These are phyloP conservation scores for Autographa gamma DNA, from an alignment of 2,888 invertebrate species.

Conservation along the genomic window DNA sequence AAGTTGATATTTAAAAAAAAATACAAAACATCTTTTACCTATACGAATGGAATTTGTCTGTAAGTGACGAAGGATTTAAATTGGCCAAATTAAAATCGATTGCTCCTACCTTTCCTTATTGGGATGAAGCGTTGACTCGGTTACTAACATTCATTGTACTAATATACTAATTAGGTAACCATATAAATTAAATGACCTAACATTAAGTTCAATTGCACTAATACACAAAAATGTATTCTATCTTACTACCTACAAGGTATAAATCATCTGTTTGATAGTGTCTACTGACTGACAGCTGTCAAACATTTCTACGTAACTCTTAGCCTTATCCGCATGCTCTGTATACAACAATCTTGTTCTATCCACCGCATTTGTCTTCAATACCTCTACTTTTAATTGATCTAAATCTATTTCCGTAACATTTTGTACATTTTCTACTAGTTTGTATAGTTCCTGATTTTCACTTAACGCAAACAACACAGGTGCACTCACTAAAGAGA, in stretches of 20 bases:
- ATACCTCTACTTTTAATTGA: constrained; percentile 77
- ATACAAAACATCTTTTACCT: no score
- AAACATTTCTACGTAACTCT: constrained; percentile 72
- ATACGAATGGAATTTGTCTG: no score
- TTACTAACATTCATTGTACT: no score
- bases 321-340: constrained; percentile 77
- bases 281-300: constrained; percentile 77
- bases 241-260: constrained; percentile 63
- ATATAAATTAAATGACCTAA: background rate
- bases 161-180: no score
- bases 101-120: no score
- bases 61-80: no score
- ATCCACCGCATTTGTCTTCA: constrained; percentile 79
- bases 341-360: constrained; percentile 73
- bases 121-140: no score
- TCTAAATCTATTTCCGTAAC: constrained; percentile 90
- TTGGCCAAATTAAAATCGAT: no score
- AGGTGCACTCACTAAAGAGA: constrained; percentile 94
- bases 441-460: constrained; percentile 90
- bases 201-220: background rate
- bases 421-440: constrained; percentile 87
- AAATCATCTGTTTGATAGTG: constrained; percentile 80
- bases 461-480: constrained; percentile 94
- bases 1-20: no score
- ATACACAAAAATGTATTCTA: background rate